A percentile compares a stretch with the other conserved stretches of the same genome.
Conservation (phyloP, 2,113 vertebrate species). For the Spea bombifrons region DNA sequence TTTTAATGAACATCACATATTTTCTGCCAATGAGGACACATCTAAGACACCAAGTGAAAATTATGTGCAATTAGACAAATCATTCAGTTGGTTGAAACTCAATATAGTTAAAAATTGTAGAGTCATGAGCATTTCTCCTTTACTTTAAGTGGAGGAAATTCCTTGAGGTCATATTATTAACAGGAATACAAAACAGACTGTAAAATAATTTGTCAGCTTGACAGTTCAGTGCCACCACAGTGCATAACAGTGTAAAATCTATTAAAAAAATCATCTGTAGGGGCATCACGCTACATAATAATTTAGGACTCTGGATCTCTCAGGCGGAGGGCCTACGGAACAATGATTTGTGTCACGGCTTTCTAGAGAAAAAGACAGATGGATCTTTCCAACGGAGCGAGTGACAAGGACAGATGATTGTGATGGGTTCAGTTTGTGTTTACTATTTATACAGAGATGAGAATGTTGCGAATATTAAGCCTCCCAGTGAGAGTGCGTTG, state of each 20-base stretch:
- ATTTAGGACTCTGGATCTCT: slow-evolving; percentile 41
- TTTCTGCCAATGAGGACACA: no score
- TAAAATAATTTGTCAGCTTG: slow-evolving; percentile 48
- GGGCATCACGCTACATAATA: not conserved
- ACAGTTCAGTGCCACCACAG: slow-evolving; percentile 37
- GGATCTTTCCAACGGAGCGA: slow-evolving; percentile 37
- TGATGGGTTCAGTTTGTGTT: slow-evolving; percentile 54
- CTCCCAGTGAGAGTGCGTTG: slow-evolving; percentile 58
- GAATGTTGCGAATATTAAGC: slow-evolving; percentile 54
- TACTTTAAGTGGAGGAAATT: slow-evolving; percentile 8
- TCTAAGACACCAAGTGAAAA: no score
- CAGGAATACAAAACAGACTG: slow-evolving; percentile 22
- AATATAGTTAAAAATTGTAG: no score
- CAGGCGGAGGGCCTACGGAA: slow-evolving; percentile 43
- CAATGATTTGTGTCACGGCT: slow-evolving; percentile 48
- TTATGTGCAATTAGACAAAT: no score
- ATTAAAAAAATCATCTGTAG: slow-evolving; percentile 36
- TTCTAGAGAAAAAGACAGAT: slow-evolving; percentile 50
- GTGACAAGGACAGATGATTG: slow-evolving; percentile 49
- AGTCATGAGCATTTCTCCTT: not conserved
- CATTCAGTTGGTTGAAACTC: no score
- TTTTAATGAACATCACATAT: no score
- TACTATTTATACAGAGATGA: slow-evolving; percentile 52
- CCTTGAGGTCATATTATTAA: slow-evolving; percentile 8
- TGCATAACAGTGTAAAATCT: not conserved